Conservation (phyloP, 2,113 vertebrate species). For the Budorcas taxicolor region DNA sequence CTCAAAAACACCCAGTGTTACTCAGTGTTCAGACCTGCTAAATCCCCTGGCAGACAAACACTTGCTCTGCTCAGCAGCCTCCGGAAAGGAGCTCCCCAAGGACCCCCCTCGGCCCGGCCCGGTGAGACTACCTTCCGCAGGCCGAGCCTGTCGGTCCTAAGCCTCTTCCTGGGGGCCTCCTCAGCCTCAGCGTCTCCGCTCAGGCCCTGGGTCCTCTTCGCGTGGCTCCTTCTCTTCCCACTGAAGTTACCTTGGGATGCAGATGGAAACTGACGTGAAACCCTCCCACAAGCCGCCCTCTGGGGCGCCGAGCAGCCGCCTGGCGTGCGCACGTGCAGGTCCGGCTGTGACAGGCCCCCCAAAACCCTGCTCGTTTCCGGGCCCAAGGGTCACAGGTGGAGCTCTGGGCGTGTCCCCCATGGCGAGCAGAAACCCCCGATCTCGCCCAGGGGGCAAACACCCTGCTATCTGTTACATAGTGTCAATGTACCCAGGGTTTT, state of each 20-base stretch:
- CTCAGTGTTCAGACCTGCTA: not conserved
- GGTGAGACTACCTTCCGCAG: conserved; percentile 80
- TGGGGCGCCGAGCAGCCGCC: conserved; percentile 56
- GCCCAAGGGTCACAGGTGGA: not conserved
- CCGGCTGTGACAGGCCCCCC: not conserved
- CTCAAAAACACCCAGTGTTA: not conserved
- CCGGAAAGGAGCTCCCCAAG: not conserved
- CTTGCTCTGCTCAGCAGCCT: not conserved
- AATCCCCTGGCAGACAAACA: not conserved
- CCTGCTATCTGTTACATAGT: not conserved
- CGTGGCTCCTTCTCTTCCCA: conserved; percentile 82
- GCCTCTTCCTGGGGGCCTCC: conserved; percentile 81
- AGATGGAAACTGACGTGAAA: conserved; percentile 75
- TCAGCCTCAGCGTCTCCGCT: conserved; percentile 76
- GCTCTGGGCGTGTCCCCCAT: not conserved
- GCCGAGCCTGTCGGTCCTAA: conserved; percentile 80
- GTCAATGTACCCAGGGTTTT: not conserved
- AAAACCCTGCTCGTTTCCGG: not conserved
- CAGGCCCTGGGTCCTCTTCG: conserved; percentile 80
- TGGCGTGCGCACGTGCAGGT: not conserved
- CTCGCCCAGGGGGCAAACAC: not conserved
- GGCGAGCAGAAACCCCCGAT: not conserved
- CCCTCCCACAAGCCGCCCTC: conserved; percentile 64
- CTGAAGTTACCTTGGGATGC: conserved; percentile 79
- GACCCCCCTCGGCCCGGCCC: conserved; percentile 21